Evolutionary conservation across 92 coral and sea anemone species (phyloP), one percentile per base, ranked within the genome.

Genomic region (Pocillopora grandis): DNA sequence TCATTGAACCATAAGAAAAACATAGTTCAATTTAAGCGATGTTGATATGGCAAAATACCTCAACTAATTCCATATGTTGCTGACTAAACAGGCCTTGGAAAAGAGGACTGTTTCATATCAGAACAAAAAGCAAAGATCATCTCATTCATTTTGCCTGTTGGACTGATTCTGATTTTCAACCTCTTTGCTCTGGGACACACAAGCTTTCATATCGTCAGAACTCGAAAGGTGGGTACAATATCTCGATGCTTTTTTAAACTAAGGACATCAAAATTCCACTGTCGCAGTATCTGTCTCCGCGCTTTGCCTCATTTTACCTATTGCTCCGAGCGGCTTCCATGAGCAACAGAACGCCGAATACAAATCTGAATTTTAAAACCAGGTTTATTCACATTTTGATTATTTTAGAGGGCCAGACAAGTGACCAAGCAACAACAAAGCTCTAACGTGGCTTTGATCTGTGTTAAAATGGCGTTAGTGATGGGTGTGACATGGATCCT

Each of bases 111-210:
- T 69, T 88, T 84, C 67, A 88, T 88, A 78, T 73, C 74, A 8
- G 79, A 79, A 20, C 69, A 72, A 1, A 9, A 33, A 15, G 81
- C 85, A 60, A 78, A 71, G 31, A 62, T 88, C 18, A 84, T 56
- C 61, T 12, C 49, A 20, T 18, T 88, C 60, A 85, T 66, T 59
- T 10, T 84, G 61, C 91, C 91, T 52, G 91, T 84, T 71, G 88
- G 80, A 19, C 20, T 88, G 48, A 74, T 88, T 19, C 48, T 88
- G 79, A 75, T 88, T 18, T 88, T 83, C 82, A 88, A 88, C 79
- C 55, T 66, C 61, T 37, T 88, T 64, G 91, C 91, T 33, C 67
- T 88, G 88, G 75, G 85, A 33, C 91, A 88, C 76, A 88, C 52
- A 3, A 42, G 83, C 49, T 1, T 75, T 62, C 84, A 88, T 63